These are phyloP conservation scores for Lycocerus yunnanus DNA, from an alignment of 2,888 invertebrate genomes.

Conservation along the genomic window DNA sequence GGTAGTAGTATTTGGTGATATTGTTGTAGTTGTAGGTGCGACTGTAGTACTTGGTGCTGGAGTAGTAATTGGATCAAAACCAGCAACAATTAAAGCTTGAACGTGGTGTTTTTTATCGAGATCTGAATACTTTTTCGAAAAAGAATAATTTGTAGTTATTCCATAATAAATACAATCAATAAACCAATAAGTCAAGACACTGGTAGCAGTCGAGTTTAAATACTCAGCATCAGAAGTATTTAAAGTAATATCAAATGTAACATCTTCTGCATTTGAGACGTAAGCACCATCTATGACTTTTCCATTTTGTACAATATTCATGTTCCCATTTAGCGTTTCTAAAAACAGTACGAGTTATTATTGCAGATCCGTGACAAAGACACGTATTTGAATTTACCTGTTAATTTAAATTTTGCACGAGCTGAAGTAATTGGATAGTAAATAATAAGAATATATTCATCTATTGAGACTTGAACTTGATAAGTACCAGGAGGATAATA, in stretches of 20 bases:
- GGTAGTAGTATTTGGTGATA: conserved; percentile 47
- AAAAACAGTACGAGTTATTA: conserved; percentile 38
- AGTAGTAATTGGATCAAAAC: conserved; percentile 64
- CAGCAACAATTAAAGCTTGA: conserved; percentile 73
- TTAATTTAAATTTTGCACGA: conserved; percentile 55
- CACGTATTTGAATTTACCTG: conserved; percentile 50
- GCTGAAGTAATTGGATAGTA: conserved; percentile 56
- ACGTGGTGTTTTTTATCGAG: conserved; percentile 65
- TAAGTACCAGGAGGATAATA: conserved; percentile 64
- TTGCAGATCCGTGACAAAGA: not conserved
- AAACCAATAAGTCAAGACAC: conserved; percentile 75
- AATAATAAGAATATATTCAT: conserved; percentile 48
- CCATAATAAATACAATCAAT: conserved; percentile 75
- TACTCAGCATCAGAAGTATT: conserved; percentile 66
- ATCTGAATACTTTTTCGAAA: conserved; percentile 67
- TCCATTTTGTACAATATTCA: conserved; percentile 68
- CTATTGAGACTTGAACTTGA: conserved; percentile 61
- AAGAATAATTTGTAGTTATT: conserved; percentile 63
- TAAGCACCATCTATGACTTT: conserved; percentile 60
- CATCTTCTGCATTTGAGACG: conserved; percentile 66
- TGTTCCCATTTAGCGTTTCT: conserved; percentile 71
- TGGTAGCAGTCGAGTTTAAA: conserved; percentile 60
- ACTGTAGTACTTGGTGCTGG: conserved; percentile 51
- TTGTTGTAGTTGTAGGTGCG: conserved; percentile 41
- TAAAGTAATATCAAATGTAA: conserved; percentile 64